Conservation (phyloP, 2,797 vertebrate species). For the Micropoecilia bifurca region DNA sequence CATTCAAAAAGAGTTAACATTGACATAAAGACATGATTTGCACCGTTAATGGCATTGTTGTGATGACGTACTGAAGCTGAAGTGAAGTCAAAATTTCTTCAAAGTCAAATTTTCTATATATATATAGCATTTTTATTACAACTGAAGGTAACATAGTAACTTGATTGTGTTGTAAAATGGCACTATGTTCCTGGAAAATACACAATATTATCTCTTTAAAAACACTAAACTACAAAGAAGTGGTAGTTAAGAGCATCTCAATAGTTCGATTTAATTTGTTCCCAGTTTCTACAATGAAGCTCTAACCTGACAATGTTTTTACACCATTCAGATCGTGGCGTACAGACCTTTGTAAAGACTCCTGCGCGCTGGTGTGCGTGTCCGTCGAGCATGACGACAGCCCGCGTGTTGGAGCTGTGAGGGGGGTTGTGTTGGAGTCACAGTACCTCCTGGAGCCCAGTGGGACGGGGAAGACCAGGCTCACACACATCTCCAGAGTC, state of each 20-base stretch:
- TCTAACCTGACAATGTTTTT: background rate
- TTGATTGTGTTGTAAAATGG: too few relatives aligned
- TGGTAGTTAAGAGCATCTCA: background rate
- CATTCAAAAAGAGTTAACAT: too few relatives aligned
- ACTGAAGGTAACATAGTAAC: too few relatives aligned
- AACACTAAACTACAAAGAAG: background rate
- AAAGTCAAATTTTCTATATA: too few relatives aligned
- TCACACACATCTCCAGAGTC: constrained; percentile 90
- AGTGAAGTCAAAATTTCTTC: too few relatives aligned
- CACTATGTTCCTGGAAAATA: too few relatives aligned
- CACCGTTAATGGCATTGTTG: too few relatives aligned
- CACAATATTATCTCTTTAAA: too few relatives aligned
- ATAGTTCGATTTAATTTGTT: background rate
- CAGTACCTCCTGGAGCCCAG: constrained; percentile 92
- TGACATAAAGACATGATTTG: too few relatives aligned
- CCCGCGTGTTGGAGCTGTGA: constrained; percentile 83
- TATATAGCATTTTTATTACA: too few relatives aligned
- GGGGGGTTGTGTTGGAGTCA: constrained; percentile 88
- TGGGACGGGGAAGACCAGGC: constrained; percentile 86
- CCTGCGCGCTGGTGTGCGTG: constrained; percentile 85
- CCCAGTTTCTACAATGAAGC: background rate
- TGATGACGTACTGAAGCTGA: too few relatives aligned
- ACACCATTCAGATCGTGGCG: constrained; percentile 86
- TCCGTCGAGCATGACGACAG: constrained; percentile 91
- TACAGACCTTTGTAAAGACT: constrained; percentile 87